These are phyloP conservation scores for Kryptolebias marmoratus DNA, from an alignment of 2,113 vertebrate genomes.

Conservation along the genomic window DNA sequence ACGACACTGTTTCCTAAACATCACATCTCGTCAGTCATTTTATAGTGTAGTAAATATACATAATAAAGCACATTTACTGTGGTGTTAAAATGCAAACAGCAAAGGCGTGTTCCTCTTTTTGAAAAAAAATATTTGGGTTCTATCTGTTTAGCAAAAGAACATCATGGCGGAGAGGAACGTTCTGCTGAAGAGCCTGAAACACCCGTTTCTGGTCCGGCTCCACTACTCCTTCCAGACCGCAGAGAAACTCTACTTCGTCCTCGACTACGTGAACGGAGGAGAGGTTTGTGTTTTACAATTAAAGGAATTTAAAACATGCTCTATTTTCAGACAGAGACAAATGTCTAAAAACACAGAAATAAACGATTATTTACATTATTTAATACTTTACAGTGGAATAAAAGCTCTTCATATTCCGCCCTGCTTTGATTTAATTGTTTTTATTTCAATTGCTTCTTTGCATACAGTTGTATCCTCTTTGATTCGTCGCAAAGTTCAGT, in stretches of 20 bases:
- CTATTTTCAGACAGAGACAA: background rate
- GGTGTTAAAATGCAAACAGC: background rate
- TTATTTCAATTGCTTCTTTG: no score
- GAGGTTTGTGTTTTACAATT: conserved; percentile 81
- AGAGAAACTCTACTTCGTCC: conserved; percentile 98
- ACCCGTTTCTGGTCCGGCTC: conserved; percentile 95
- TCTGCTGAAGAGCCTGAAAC: conserved; percentile 93
- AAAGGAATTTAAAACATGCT: background rate
- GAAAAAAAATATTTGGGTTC: background rate
- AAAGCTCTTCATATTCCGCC: no score
- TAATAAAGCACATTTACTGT: background rate
- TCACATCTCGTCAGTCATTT: background rate
- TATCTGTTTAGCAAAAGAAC: conserved; percentile 88
- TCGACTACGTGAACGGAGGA: conserved; percentile 97
- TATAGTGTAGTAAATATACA: background rate
- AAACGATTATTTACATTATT: no score
- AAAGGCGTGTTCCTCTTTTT: background rate
- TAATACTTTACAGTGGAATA: no score
- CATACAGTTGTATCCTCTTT: no score
- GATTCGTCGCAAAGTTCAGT: no score
- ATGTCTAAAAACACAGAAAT: no score
- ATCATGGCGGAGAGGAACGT: conserved; percentile 98
- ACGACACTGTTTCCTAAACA: no score
- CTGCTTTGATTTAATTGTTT: no score
- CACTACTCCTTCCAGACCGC: conserved; percentile 98